Base-by-base conservation (phyloP, 2,113 vertebrate genomes). In the Phaethon lepturus region DNA sequence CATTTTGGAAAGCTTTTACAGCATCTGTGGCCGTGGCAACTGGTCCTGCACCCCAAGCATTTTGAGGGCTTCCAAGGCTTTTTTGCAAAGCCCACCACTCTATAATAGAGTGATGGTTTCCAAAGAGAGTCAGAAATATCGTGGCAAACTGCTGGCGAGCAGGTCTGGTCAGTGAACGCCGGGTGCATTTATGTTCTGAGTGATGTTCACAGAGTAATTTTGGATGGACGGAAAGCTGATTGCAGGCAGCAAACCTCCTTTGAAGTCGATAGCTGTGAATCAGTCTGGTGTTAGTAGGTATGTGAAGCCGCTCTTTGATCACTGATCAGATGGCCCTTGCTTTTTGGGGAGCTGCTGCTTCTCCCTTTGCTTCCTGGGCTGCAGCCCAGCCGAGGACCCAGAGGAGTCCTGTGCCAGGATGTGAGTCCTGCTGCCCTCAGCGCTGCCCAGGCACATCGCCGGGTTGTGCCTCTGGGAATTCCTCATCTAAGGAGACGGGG, bases 221-320 rank as follows among this genome's bases (percentile, higher is more conserved):
- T 52, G 80, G 89, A 73, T 45, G 79, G 77, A 60, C 5, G 18
- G 79, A 3, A 35, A 79, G 56, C 79, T 59, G 56, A 26, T 14
- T 53, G 60, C 84, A 94, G 59, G 76, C 84, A 66, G 88, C 62
- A 77, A 11, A 87, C n/a, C 63, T 59, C 73, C 82, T 94, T 93
- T 93, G 92, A 95, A 83, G 87, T 94, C 1, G 42, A 52, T 77
- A 93, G 82, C 72, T 89, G 76, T 90, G 90, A 82, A 82, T 79
- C 49, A 49, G 58, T 90, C 94, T 62, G 93, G 81, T 87, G 86
- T 91, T 85, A 85, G 82, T 87, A 78, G 81, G 93, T 81, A 56
- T 79, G 44, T 71, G 73, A 66, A 72, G 92, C 15, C 3, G 20
- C 80, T 38, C 96, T 95, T 95, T 94, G 94, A 96, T 95, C 89